Conservation (phyloP, 2,888 invertebrate species). For the Psococerastis gibbosa region DNA sequence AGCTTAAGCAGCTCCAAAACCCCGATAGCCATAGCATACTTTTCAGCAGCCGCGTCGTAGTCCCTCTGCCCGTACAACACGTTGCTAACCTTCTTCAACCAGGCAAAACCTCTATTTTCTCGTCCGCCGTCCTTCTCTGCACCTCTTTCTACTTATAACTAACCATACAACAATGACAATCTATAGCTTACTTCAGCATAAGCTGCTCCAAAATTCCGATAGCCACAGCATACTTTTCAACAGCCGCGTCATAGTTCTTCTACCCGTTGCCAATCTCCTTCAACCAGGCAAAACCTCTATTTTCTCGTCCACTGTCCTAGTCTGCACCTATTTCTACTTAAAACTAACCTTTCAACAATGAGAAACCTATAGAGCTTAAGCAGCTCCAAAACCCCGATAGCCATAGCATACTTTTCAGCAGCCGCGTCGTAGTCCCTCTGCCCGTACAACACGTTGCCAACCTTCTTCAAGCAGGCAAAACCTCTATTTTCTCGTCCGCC, state of each 20-base stretch:
- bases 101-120: no score
- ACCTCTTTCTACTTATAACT: no score
- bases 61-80: constrained; percentile 49
- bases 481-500: no score
- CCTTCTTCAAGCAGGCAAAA: constrained; percentile 52
- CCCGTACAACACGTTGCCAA: constrained; percentile 67
- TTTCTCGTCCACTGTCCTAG: no score
- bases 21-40: constrained; percentile 73
- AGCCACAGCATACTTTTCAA: constrained; percentile 63
- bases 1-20: constrained; percentile 81
- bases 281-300: no score
- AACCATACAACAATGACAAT: no score
- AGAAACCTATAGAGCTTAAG: no score
- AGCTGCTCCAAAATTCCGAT: constrained; percentile 84
- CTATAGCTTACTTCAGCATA: constrained; percentile 64
- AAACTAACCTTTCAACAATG: constrained; percentile 68
- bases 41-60: constrained; percentile 51
- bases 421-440: constrained; percentile 53
- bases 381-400: constrained; percentile 82
- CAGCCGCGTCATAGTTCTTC: constrained; percentile 51
- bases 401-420: constrained; percentile 59
- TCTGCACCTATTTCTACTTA: no score
- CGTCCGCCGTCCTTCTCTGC: no score
- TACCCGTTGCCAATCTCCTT: no score
- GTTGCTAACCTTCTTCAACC: constrained; percentile 69